phyloP scores from a whole-genome alignment of 2,113 vertebrate genomes.

The Menura novaehollandiae region DNA sequence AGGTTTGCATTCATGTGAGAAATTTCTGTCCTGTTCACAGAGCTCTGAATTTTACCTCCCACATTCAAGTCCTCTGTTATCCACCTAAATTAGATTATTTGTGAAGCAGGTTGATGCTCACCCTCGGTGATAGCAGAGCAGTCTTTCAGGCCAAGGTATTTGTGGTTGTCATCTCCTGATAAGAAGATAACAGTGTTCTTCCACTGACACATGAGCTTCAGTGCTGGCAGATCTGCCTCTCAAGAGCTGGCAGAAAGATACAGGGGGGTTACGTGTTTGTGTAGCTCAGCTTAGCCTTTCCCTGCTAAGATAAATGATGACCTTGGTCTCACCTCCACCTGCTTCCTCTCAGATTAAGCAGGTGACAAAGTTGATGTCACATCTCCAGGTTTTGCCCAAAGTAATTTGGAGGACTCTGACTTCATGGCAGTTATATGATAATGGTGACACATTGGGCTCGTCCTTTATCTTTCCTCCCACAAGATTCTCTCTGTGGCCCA shows the following conservation, averaged over 20 bases:
- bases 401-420: neutral
- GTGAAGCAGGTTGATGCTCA: neutral
- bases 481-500: neutral
- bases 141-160: conserved; percentile 11
- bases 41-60: neutral
- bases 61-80: neutral
- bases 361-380: neutral
- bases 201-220: neutral
- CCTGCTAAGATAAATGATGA: neutral
- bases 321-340: conserved; percentile 23
- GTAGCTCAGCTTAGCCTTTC: neutral
- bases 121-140: neutral
- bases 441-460: neutral
- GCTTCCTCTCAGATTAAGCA: neutral
- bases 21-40: neutral
- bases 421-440: neutral
- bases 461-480: neutral
- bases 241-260: neutral
- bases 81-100: conserved; percentile 33
- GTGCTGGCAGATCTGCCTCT: neutral
- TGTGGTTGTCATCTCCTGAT: conserved; percentile 37
- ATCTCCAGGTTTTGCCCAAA: neutral
- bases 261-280: neutral
- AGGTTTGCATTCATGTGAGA: neutral
- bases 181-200: conserved; percentile 39